phyloP scores from a whole-genome alignment of 2,888 invertebrate genomes.

The Acrobasis consociella region DNA sequence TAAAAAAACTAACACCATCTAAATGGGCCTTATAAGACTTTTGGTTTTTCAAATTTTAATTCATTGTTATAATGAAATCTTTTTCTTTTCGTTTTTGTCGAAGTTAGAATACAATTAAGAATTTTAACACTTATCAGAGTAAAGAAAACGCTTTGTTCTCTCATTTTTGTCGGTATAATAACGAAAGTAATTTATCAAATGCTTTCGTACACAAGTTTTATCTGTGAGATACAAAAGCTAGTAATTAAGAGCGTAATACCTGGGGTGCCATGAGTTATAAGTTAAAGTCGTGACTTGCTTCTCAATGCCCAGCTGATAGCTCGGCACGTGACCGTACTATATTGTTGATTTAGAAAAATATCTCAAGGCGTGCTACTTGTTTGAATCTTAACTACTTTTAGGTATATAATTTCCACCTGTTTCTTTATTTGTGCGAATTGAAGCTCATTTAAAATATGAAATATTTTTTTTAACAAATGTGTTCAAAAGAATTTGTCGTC shows the following conservation, averaged over 20 bases:
- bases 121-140: no score
- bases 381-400: neutral
- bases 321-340: constrained; percentile 44
- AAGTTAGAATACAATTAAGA: no score
- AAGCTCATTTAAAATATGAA: no score
- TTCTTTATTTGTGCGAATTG: no score
- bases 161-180: neutral
- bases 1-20: no score
- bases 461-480: no score
- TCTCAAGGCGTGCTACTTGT: neutral
- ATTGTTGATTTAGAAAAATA: constrained; percentile 26
- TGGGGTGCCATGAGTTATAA: constrained; percentile 60
- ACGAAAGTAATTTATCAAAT: constrained; percentile 1
- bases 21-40: no score
- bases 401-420: no score
- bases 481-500: no score
- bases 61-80: no score
- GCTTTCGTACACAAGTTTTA: constrained; percentile 17
- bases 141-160: neutral
- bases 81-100: no score
- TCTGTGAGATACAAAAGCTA: constrained; percentile 45
- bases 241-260: constrained; percentile 59
- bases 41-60: no score
- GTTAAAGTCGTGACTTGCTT: constrained; percentile 55
- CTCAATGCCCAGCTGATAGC: constrained; percentile 41